Percentiles rank a stretch among this genome's conserved stretches.
Conservation (phyloP, 92 coral and sea anemone genomes). For the Heteractis magnifica region DNA sequence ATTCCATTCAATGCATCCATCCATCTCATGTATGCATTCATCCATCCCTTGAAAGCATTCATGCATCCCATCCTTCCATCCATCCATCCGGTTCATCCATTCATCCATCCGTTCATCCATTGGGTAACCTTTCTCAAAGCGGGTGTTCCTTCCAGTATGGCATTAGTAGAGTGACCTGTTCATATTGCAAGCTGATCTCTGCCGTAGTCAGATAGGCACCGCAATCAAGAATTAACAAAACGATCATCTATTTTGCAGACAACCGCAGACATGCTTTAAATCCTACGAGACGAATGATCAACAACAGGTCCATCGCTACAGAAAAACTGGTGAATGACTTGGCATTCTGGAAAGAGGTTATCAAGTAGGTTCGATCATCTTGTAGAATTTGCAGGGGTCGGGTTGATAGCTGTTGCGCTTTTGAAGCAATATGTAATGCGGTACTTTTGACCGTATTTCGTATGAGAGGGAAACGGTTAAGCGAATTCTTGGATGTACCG, state of each 20-base stretch:
- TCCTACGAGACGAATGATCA: conserved; percentile 81
- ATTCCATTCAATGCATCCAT: not conserved
- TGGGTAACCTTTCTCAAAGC: too few relatives aligned
- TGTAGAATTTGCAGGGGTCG: not conserved
- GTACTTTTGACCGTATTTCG: too few relatives aligned
- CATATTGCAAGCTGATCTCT: too few relatives aligned
- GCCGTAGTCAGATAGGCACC: too few relatives aligned
- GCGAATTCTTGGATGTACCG: too few relatives aligned
- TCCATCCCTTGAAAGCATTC: not conserved
- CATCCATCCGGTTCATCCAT: too few relatives aligned
- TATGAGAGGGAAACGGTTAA: too few relatives aligned
- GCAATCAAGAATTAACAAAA: not conserved
- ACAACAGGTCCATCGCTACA: conserved; percentile 75
- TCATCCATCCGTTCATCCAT: too few relatives aligned
- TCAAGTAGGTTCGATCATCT: conserved; percentile 45
- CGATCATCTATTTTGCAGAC: conserved; percentile 35
- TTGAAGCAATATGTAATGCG: too few relatives aligned
- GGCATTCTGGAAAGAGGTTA: conserved; percentile 94
- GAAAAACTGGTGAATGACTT: conserved; percentile 80
- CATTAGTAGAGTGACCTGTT: too few relatives aligned
- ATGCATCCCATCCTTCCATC: not conserved
- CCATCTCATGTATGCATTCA: not conserved
- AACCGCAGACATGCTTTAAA: conserved; percentile 61
- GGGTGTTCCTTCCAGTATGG: too few relatives aligned
- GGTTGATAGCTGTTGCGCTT: too few relatives aligned